Base-by-base conservation (phyloP, 2,888 invertebrate genomes). In the Teleogryllus oceanicus region DNA sequence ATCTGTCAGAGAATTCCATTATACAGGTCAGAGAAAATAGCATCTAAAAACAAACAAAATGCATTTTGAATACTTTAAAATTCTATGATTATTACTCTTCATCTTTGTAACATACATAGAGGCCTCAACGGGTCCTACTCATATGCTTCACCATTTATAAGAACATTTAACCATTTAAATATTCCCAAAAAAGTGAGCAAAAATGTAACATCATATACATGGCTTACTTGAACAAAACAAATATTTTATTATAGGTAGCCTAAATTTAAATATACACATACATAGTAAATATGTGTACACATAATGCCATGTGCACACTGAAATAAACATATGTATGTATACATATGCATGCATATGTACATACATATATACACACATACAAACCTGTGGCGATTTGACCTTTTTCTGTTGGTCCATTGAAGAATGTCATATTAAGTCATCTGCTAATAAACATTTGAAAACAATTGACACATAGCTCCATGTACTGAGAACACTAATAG, bases 331-430 rank as follows among this genome's bases (percentile, higher is more conserved):
- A 76, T 76, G 49, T n/a, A 76, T 76, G 49, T 76, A 76, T 20
- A 76, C 49, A n/a, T 76, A 76, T n/a, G 49, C 49, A 76, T 76
- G 49, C 49, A 76, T 76, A 76, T 76, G 49, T 76, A 76, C 49
- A 76, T 76, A 76, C 49, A 76, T 76, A 76, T 76, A 76, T 76
- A 76, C 49, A 76, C 49, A n/a, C 49, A 76, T 76, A 37, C 24
- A 76, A 49, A 76, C 76, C 49, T 76, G 24, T 76, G 76, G 76
- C 62, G n/a, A 62, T 62, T 62, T 62, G 62, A 62, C 62, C 62
- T 62, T 62, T 62, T 62, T 62, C 62, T 62, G 62, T 62, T 62
- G 62, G 62, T 62, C 62, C 62, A 62, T 62, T 62, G 62, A 18
- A 18, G 62, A 62, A 62, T 62, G 62, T 62, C 62, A 18, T 62